phyloP scores from a whole-genome alignment of 2,797 vertebrate genomes.

The Gambelia wislizenii region DNA sequence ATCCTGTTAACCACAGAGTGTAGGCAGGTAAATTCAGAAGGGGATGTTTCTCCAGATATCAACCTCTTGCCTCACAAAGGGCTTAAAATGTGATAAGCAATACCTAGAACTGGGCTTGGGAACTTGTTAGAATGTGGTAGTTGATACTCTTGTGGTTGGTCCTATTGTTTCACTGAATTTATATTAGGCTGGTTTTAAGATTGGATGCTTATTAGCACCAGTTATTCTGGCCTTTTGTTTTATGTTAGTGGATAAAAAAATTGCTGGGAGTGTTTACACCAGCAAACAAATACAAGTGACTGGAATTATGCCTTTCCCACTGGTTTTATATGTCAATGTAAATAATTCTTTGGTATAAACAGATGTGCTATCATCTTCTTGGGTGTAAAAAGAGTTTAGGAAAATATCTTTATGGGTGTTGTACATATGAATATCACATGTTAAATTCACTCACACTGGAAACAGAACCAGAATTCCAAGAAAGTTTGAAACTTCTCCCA shows the following conservation, averaged over 20 bases:
- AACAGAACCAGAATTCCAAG: no score
- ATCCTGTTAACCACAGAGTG: no score
- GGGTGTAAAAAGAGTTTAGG: neutral
- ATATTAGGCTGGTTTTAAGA: neutral
- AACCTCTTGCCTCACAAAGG: neutral
- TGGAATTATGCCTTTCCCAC: neutral
- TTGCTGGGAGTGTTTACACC: neutral
- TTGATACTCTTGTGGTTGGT: neutral
- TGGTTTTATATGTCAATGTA: neutral
- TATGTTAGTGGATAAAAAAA: neutral
- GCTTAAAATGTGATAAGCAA: neutral
- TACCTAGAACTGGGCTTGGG: neutral
- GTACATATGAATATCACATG: no score
- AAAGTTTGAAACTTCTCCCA: no score
- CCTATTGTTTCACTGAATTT: no score
- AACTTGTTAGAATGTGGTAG: neutral
- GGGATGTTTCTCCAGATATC: neutral
- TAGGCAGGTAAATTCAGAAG: neutral
- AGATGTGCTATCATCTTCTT: neutral
- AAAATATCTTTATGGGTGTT: no score
- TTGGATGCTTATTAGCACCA: neutral
- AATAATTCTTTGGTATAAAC: slow-evolving; percentile 5
- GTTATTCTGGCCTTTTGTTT: slow-evolving; percentile 1
- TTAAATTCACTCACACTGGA: no score
- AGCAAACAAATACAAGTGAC: slow-evolving; percentile 10